phyloP scores from a whole-genome alignment of 2,888 invertebrate species.

The Aphelenchoides bicaudatus region DNA sequence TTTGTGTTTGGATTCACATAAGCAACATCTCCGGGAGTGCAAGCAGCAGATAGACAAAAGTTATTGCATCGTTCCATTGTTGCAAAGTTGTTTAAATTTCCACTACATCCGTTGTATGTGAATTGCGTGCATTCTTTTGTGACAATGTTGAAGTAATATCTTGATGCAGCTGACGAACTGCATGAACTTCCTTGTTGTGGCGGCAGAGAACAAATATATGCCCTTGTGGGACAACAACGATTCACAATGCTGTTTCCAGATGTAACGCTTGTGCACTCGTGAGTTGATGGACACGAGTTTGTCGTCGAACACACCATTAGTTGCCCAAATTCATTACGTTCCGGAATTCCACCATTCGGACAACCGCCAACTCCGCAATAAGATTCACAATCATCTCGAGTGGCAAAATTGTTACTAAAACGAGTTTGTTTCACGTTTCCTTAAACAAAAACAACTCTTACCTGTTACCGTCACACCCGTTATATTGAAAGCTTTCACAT shows the following conservation, averaged over 20 bases:
- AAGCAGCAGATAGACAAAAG: slow-evolving; percentile 59
- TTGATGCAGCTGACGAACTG: slow-evolving; percentile 52
- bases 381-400: slow-evolving; percentile 52
- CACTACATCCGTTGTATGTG: slow-evolving; percentile 55
- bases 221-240: slow-evolving; percentile 50
- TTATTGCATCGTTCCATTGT: slow-evolving; percentile 57
- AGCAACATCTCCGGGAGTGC: slow-evolving; percentile 53
- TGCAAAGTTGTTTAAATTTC: slow-evolving; percentile 56
- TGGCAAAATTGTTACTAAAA: slow-evolving; percentile 59
- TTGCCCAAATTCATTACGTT: slow-evolving; percentile 55
- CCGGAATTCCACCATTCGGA: slow-evolving; percentile 56
- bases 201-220: slow-evolving; percentile 58
- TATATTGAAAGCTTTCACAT: slow-evolving; percentile 52
- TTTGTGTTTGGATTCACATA: slow-evolving; percentile 60
- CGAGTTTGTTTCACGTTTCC: too few species aligned
- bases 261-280: slow-evolving; percentile 57
- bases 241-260: slow-evolving; percentile 52
- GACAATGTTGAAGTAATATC: slow-evolving; percentile 50
- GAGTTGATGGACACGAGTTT: slow-evolving; percentile 46
- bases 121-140: slow-evolving; percentile 55
- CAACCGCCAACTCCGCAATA: slow-evolving; percentile 47
- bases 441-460: slow-evolving; percentile 41
- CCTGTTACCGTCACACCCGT: slow-evolving; percentile 52
- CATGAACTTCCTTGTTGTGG: slow-evolving; percentile 57
- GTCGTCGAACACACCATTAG: slow-evolving; percentile 52